These are phyloP conservation scores for Mamestra configurata DNA, from an alignment of 1,140 invertebrate species.

Conservation along the genomic window DNA sequence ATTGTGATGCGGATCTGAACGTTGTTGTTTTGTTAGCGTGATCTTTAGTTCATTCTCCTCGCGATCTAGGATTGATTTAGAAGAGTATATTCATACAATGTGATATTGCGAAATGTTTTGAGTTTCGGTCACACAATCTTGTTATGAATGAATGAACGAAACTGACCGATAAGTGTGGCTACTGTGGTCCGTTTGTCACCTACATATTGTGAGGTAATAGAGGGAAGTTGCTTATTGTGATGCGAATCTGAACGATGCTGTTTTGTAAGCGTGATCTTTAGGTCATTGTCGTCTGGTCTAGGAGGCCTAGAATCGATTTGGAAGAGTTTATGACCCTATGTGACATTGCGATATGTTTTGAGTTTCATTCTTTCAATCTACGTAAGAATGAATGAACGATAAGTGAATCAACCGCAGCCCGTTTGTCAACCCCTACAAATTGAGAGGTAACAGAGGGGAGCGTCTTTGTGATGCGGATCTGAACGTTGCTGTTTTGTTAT, in stretches of 20 bases:
- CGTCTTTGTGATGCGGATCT: slow-evolving; percentile 11
- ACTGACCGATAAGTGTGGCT: slow-evolving; percentile 10
- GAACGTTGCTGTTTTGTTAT: neutral
- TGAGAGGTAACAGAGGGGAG: slow-evolving; percentile 17
- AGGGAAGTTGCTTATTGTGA: slow-evolving; percentile 34
- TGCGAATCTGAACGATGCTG: neutral
- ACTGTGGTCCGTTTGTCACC: neutral
- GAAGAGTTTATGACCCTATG: too few species aligned
- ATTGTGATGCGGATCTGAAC: slow-evolving; percentile 4
- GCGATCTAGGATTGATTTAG: too few species aligned
- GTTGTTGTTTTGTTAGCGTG: neutral
- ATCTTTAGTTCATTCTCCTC: neutral
- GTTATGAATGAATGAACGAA: slow-evolving; percentile 1
- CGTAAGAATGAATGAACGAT: neutral
- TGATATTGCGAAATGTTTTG: too few species aligned
- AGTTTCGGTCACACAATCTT: too few species aligned
- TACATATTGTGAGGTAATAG: slow-evolving; percentile 19
- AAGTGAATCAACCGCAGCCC: neutral
- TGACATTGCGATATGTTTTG: too few species aligned
- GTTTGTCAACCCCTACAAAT: slow-evolving; percentile 13
- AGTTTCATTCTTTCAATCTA: neutral
- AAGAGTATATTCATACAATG: too few species aligned
- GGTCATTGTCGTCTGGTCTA: neutral
- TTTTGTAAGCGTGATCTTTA: slow-evolving; percentile 7
- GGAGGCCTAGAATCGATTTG: neutral